Percentiles rank a stretch among this genome's conserved stretches.
These are phyloP conservation scores for Congeria kusceri DNA, from an alignment of 2,888 invertebrate genomes.

Conservation along the genomic window DNA sequence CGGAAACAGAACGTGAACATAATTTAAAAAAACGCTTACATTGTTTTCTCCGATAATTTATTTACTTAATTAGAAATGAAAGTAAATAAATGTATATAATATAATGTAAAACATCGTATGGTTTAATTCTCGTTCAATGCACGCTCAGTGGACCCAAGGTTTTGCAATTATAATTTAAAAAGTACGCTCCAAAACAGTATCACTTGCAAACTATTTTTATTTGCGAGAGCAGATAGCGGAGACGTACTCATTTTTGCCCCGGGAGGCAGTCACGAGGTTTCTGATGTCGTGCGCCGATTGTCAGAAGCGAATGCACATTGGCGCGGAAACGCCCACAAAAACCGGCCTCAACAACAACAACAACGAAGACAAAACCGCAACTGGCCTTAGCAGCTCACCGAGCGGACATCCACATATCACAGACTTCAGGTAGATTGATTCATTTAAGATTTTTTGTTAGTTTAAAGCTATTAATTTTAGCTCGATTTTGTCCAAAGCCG, in stretches of 20 bases:
- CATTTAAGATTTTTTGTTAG: conserved; percentile 91
- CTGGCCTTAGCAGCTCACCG: conserved; percentile 2
- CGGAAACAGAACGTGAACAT: too few relatives aligned
- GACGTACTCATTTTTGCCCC: conserved; percentile 97
- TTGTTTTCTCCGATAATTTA: too few relatives aligned
- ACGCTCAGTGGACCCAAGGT: too few relatives aligned
- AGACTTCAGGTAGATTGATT: conserved; percentile 92
- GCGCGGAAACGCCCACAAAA: conserved; percentile 82
- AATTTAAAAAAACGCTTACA: too few relatives aligned
- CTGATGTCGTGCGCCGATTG: conserved; percentile 97
- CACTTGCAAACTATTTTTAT: conserved; percentile 14
- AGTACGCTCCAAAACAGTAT: too few relatives aligned
- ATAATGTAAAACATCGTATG: too few relatives aligned
- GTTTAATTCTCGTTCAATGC: too few relatives aligned
- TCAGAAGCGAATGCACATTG: conserved; percentile 89
- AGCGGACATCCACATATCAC: conserved; percentile 86
- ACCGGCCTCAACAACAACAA: conserved; percentile 59
- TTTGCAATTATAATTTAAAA: too few relatives aligned
- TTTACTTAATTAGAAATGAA: too few relatives aligned
- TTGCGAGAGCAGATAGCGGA: conserved; percentile 93
- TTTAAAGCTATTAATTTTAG: too few relatives aligned
- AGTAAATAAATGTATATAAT: too few relatives aligned
- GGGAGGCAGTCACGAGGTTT: conserved; percentile 98
- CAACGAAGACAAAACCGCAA: conserved; percentile 53
- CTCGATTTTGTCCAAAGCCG: too few relatives aligned